Evolutionary conservation across 2,888 invertebrate species (phyloP).

Genomic region (Philonicus albiceps): DNA sequence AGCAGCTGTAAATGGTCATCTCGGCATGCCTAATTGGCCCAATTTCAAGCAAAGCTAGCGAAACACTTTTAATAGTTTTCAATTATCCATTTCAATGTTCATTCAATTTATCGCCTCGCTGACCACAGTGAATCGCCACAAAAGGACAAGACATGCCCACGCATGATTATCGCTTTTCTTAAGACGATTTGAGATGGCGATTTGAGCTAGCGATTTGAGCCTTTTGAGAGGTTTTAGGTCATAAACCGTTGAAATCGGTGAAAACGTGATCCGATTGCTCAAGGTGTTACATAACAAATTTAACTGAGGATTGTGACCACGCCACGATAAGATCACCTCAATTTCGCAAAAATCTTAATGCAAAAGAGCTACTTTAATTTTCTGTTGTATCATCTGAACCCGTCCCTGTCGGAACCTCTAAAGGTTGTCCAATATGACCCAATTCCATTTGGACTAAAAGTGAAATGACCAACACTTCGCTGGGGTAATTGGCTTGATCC

Average conservation of each 20-base stretch:
- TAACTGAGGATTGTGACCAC: not conserved
- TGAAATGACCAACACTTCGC: not conserved
- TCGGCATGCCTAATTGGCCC: not conserved
- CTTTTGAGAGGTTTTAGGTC: not conserved
- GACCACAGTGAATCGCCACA: not conserved
- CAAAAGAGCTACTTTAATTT: not conserved
- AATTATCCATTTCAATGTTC: not conserved
- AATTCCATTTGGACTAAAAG: not conserved
- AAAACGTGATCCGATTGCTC: not conserved
- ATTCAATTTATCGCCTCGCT: not conserved
- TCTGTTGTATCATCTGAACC: not conserved
- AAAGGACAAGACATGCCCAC: not conserved
- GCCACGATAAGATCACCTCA: not conserved
- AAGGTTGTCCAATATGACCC: not conserved
- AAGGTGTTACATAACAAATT: not conserved
- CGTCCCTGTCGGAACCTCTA: not conserved
- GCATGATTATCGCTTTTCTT: not conserved
- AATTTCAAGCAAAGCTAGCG: not conserved
- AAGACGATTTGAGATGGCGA: not conserved
- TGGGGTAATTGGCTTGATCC: not conserved
- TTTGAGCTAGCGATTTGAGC: not conserved
- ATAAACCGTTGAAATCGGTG: not conserved
- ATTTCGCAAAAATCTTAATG: not conserved
- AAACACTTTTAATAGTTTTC: not conserved
- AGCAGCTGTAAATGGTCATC: not conserved